Percentiles rank a stretch among this genome's conserved stretches.
These are phyloP conservation scores for Aphaenogaster floridana DNA, from an alignment of 1,140 invertebrate species.

Conservation along the genomic window DNA sequence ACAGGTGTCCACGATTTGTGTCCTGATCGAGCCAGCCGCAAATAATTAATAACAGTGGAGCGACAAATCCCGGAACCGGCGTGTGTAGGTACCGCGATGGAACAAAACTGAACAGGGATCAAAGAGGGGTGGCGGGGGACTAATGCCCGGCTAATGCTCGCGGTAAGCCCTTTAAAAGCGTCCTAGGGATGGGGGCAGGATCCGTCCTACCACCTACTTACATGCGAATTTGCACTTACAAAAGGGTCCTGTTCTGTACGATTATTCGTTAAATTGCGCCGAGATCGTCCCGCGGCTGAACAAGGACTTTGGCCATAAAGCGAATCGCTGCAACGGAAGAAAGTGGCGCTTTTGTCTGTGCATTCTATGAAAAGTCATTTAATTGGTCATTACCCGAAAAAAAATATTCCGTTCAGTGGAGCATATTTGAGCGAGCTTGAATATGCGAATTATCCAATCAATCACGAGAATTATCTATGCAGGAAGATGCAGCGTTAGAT, in stretches of 20 bases:
- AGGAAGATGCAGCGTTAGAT: not conserved
- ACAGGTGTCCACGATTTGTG: slow-evolving; percentile 60
- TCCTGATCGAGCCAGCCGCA: slow-evolving; percentile 28
- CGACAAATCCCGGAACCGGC: slow-evolving; percentile 69
- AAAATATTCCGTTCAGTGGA: not conserved
- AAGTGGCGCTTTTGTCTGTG: not conserved
- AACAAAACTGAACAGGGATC: slow-evolving; percentile 69
- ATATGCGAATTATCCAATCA: not conserved
- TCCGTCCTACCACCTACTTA: slow-evolving; percentile 74
- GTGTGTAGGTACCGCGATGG: slow-evolving; percentile 53
- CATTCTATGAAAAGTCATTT: not conserved
- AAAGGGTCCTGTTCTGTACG: slow-evolving; percentile 44
- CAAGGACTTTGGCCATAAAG: slow-evolving; percentile 9
- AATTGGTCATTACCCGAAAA: slow-evolving; percentile 28
- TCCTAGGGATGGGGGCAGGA: slow-evolving; percentile 32
- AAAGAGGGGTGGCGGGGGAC: slow-evolving; percentile 50
- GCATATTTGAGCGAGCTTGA: not conserved
- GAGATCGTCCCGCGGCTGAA: slow-evolving; percentile 24
- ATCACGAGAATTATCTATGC: not conserved
- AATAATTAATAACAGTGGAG: slow-evolving; percentile 74
- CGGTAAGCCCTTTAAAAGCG: slow-evolving; percentile 77
- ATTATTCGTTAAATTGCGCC: slow-evolving; percentile 37
- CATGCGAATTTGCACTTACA: slow-evolving; percentile 80
- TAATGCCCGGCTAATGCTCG: slow-evolving; percentile 71
- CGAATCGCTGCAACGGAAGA: slow-evolving; percentile 32